Base-by-base conservation (phyloP, 2,113 vertebrate genomes). In the Serinus canaria region DNA sequence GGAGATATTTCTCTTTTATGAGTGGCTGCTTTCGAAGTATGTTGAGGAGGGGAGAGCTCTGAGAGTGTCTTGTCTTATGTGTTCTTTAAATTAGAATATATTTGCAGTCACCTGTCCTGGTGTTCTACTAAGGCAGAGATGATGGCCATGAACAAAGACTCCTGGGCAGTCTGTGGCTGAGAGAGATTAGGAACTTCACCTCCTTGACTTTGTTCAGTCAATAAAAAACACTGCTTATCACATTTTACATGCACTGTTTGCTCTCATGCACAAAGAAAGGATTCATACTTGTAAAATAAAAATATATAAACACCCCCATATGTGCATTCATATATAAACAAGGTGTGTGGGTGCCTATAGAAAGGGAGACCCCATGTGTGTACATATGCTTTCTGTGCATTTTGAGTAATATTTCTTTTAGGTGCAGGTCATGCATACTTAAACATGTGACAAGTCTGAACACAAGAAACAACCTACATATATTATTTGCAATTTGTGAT, bases 231-330 rank as follows among this genome's bases (percentile, higher is more conserved):
- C 21, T 21, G 6, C 13, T 7, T 27, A 47, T 17, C 56, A 68
- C 1, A 8, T 47, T 59, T 33, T 49, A n/a, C 2, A 3, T 0
- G 0, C n/a, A 14, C 21, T 62, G 6, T 16, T 43, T 73, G 19
- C 49, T 94, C 37, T 76, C 14, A 49, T 30, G 11, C 6, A 27
- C 39, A 52, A 83, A 46, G 43, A 35, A 83, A 10, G 6, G 30
- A 78, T 50, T 20, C 15, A 43, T 35, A 20, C 7, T 53, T 69
- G 5, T 21, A 41, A 46, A n/a, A 77, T 2, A 67, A 21, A 81
- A 2, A 63, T 20, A 78, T 24, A 23, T 7, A 82, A 3, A 19
- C 8, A n/a, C 8, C 52, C 1, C 25, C 2, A 37, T 4, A 43
- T 35, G 13, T 60, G 7, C 8, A 44, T 47, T 68, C 79, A 19